Conservation (phyloP, 2,113 vertebrate genomes). For the Hypocryptadius cinnamomeus region DNA sequence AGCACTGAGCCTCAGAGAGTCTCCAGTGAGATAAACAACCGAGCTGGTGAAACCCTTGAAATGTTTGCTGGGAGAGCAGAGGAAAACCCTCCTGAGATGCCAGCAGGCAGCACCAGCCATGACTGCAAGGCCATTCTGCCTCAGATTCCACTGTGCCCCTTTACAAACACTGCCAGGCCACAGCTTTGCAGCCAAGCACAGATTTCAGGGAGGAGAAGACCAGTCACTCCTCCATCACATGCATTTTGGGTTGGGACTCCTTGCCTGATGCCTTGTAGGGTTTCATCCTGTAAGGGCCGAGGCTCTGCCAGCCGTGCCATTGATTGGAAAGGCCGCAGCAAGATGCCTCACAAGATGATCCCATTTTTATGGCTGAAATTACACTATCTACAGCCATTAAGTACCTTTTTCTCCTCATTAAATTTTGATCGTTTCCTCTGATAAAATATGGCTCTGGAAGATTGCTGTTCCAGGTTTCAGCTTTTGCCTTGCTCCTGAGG, state of each 20-base stretch:
- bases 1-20: neutral
- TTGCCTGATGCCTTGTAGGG: accelerated
- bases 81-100: neutral
- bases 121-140: neutral
- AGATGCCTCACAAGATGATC: neutral
- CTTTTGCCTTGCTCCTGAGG: neutral
- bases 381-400: slow-evolving; percentile 13
- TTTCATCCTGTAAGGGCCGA: neutral
- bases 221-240: accelerated
- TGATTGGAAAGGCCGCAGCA: neutral
- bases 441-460: slow-evolving; percentile 39
- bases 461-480: slow-evolving; percentile 9
- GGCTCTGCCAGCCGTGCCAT: neutral
- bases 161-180: too few relatives aligned
- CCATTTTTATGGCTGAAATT: slow-evolving; percentile 29
- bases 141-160: accelerated
- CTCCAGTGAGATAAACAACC: neutral
- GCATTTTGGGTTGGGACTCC: neutral
- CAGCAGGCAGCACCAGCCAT: neutral
- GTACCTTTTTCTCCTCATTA: slow-evolving; percentile 32
- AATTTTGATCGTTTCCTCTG: slow-evolving; percentile 39
- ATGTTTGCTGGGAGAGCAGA: neutral
- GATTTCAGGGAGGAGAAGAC: neutral
- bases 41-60: neutral
- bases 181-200: neutral